These are phyloP conservation scores for Tyria jacobaeae DNA, from an alignment of 2,888 invertebrate genomes.

Conservation along the genomic window DNA sequence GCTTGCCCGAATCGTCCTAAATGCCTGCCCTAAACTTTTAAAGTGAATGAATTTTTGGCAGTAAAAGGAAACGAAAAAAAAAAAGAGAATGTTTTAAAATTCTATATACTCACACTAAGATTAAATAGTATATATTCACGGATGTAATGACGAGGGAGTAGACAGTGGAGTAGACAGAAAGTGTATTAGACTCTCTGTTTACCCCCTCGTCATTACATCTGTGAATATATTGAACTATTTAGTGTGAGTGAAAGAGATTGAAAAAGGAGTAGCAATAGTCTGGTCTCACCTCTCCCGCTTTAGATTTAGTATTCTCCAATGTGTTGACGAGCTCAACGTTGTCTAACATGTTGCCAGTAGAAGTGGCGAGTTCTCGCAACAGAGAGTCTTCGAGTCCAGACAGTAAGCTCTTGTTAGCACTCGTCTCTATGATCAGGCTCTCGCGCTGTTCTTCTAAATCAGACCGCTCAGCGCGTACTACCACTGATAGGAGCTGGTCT, in stretches of 20 bases:
- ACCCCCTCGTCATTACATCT: no score
- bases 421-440: slow-evolving; percentile 93
- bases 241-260: no score
- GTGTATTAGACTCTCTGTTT: no score
- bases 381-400: slow-evolving; percentile 95
- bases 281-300: slow-evolving; percentile 91
- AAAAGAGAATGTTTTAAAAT: no score
- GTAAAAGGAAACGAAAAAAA: not conserved
- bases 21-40: no score
- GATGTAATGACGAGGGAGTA: no score
- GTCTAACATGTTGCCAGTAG: slow-evolving; percentile 97
- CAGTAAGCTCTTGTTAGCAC: slow-evolving; percentile 93
- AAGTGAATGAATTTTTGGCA: no score
- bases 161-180: no score
- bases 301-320: slow-evolving; percentile 95
- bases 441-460: slow-evolving; percentile 96
- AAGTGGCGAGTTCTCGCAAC: slow-evolving; percentile 93
- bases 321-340: slow-evolving; percentile 95
- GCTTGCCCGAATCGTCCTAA: no score
- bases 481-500: slow-evolving; percentile 95
- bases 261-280: not conserved
- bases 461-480: slow-evolving; percentile 94
- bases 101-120: no score
- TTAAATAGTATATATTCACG: no score
- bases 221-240: no score